These are phyloP conservation scores for Phymastichus coffea DNA, from an alignment of 1,140 invertebrate genomes.

Conservation along the genomic window DNA sequence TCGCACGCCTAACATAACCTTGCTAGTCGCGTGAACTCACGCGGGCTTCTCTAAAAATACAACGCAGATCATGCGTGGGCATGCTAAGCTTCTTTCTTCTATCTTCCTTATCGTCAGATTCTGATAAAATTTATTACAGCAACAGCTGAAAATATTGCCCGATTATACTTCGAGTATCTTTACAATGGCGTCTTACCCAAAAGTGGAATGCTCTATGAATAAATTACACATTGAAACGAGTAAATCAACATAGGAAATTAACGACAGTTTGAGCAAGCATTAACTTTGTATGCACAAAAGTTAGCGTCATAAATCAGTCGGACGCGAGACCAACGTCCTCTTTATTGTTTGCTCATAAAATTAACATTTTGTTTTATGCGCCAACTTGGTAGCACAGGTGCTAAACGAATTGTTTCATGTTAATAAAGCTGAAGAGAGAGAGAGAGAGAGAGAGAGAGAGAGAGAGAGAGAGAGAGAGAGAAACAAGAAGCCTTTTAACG, in stretches of 20 bases:
- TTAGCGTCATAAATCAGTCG: too few relatives aligned
- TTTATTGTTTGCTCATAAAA: conserved; percentile 21
- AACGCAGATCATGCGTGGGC: background rate
- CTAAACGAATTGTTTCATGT: background rate
- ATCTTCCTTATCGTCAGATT: conserved; percentile 28
- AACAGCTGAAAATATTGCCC: background rate
- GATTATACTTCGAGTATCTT: background rate
- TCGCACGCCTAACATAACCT: too few relatives aligned
- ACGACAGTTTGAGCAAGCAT: too few relatives aligned
- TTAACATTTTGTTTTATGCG: conserved; percentile 16
- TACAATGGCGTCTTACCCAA: too few relatives aligned
- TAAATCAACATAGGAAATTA: background rate
- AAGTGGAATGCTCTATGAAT: too few relatives aligned
- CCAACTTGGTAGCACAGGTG: background rate
- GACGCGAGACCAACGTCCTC: too few relatives aligned
- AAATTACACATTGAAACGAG: background rate
- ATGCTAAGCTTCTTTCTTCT: background rate
- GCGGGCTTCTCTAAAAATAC: background rate
- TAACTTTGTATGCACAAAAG: too few relatives aligned
- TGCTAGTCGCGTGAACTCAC: too few relatives aligned
- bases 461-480: too few relatives aligned
- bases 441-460: too few relatives aligned
- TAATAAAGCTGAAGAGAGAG: too few relatives aligned
- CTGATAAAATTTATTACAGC: conserved; percentile 27
- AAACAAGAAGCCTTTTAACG: too few relatives aligned